phyloP scores from a whole-genome alignment of 2,113 vertebrate species.

The Potamarius usumacintae region DNA sequence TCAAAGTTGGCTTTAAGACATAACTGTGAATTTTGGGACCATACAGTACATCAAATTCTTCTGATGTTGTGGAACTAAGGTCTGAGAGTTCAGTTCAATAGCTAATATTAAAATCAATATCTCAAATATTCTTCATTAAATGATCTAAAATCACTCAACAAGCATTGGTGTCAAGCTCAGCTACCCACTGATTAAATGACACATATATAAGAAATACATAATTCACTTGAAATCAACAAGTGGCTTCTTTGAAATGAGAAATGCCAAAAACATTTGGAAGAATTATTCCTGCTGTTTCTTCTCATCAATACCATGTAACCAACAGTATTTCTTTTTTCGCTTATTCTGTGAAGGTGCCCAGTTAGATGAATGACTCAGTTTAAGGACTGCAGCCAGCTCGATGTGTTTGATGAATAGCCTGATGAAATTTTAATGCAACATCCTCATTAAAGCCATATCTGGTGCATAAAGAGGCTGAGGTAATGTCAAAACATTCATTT shows the following conservation, averaged over 20 bases:
- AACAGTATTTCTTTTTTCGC: background rate
- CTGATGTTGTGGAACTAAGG: background rate
- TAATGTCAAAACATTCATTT: conserved; percentile 39
- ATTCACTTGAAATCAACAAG: background rate
- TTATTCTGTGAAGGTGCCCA: conserved; percentile 32
- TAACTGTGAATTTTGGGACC: background rate
- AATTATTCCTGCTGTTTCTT: background rate
- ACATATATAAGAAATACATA: background rate
- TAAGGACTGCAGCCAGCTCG: conserved; percentile 40
- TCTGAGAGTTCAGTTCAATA: background rate
- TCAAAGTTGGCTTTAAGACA: background rate
- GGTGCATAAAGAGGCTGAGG: conserved; percentile 43
- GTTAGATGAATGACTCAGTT: conserved; percentile 54
- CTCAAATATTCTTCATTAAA: background rate
- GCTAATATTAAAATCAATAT: background rate
- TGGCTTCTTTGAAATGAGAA: background rate
- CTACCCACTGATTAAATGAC: background rate
- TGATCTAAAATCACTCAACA: background rate
- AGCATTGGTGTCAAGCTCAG: background rate
- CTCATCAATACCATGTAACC: background rate
- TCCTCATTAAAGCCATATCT: conserved; percentile 50
- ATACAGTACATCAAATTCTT: background rate
- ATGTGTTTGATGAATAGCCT: conserved; percentile 57
- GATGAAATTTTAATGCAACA: conserved; percentile 58
- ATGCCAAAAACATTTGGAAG: background rate